A percentile compares a stretch with the other conserved stretches of the same genome.
Conservation (phyloP, 2,888 invertebrate species). For the Cephus pygmeus region DNA sequence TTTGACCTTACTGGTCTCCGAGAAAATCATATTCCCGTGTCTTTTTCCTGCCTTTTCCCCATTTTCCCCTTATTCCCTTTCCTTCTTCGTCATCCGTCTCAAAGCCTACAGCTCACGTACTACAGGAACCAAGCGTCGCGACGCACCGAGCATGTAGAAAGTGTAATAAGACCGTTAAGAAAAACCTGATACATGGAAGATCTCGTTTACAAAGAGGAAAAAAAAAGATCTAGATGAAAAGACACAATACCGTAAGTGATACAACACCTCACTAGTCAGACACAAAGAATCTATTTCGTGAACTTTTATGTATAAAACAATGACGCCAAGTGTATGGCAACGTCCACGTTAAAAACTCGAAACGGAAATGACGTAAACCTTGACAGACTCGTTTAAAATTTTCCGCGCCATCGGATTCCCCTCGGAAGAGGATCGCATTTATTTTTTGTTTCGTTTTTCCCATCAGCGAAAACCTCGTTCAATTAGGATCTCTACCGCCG, state of each 20-base stretch:
- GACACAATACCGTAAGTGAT: not conserved
- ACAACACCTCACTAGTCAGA: conserved; percentile 15
- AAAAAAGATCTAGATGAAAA: too few species aligned
- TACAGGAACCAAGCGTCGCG: not conserved
- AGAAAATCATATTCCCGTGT: not conserved
- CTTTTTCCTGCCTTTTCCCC: too few species aligned
- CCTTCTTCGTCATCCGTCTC: not conserved
- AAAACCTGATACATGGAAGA: not conserved
- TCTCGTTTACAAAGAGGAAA: too few species aligned
- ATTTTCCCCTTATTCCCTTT: not conserved
- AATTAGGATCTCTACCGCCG: not conserved
- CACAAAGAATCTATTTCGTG: conserved; percentile 10
- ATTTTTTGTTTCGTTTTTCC: not conserved
- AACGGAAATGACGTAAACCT: not conserved
- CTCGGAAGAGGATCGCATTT: not conserved
- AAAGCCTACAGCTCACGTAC: not conserved
- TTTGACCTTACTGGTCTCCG: not conserved
- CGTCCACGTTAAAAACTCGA: not conserved
- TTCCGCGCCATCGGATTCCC: not conserved
- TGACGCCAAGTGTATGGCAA: too few species aligned
- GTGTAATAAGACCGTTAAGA: not conserved
- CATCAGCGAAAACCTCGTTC: not conserved
- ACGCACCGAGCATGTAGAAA: not conserved
- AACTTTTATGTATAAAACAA: not conserved
- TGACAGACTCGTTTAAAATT: not conserved